These are phyloP conservation scores for Zeuzera pyrina DNA, from an alignment of 2,888 invertebrate genomes.

Conservation along the genomic window DNA sequence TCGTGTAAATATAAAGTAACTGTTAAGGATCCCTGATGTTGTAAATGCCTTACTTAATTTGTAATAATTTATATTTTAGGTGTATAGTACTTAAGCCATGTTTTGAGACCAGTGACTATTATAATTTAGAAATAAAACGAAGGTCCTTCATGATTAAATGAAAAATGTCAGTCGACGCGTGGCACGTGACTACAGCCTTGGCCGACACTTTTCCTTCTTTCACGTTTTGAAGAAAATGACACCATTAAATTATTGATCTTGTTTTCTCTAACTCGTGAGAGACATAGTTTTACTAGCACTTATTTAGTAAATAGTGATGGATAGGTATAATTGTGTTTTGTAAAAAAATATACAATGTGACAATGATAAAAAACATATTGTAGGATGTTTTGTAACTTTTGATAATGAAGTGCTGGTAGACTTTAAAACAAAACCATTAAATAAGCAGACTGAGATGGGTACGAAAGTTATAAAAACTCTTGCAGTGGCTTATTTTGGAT, in stretches of 20 bases:
- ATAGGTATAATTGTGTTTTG: conserved; percentile 49
- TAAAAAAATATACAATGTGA: conserved; percentile 57
- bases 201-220: conserved; percentile 50
- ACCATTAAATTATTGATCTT: conserved; percentile 32
- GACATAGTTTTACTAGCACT: conserved; percentile 51
- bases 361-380: conserved; percentile 46
- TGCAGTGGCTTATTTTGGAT: conserved; percentile 37
- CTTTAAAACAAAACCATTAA: conserved; percentile 36
- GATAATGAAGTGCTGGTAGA: conserved; percentile 70
- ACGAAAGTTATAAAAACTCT: conserved; percentile 54
- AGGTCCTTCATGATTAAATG: conserved; percentile 36
- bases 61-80: conserved; percentile 74
- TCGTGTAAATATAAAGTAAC: conserved; percentile 65
- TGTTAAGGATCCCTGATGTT: conserved; percentile 66
- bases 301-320: conserved; percentile 47
- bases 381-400: conserved; percentile 69
- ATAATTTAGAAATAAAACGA: conserved; percentile 63
- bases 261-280: conserved; percentile 61
- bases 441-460: conserved; percentile 54
- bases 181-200: conserved; percentile 30
- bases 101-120: conserved; percentile 73
- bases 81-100: conserved; percentile 74
- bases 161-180: conserved; percentile 38
- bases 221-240: conserved; percentile 64
- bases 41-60: conserved; percentile 74